These are phyloP conservation scores for Thumatha senex DNA, from an alignment of 2,888 invertebrate species.

Conservation along the genomic window DNA sequence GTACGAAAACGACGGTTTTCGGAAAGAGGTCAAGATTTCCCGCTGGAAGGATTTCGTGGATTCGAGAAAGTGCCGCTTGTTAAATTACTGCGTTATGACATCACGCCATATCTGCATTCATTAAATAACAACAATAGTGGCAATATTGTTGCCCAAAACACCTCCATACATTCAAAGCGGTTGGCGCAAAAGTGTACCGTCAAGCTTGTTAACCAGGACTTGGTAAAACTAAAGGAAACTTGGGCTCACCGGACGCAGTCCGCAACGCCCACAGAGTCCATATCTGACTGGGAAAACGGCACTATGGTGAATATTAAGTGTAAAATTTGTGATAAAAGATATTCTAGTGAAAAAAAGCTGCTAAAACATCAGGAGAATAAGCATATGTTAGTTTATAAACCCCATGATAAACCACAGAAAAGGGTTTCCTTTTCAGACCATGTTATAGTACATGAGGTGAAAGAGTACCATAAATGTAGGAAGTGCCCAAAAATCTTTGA, in stretches of 20 bases:
- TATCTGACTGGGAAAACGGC: slow-evolving; percentile 40
- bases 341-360: slow-evolving; percentile 57
- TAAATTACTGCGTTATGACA: slow-evolving; percentile 49
- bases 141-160: background rate
- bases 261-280: slow-evolving; percentile 21
- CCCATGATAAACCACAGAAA: slow-evolving; percentile 54
- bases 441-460: slow-evolving; percentile 65
- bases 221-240: slow-evolving; percentile 42
- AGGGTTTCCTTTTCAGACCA: slow-evolving; percentile 70
- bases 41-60: slow-evolving; percentile 52
- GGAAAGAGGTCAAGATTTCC: slow-evolving; percentile 31
- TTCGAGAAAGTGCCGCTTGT: slow-evolving; percentile 57
- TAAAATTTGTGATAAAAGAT: slow-evolving; percentile 64
- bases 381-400: slow-evolving; percentile 56
- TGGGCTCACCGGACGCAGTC: slow-evolving; percentile 5
- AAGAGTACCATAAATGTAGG: slow-evolving; percentile 66
- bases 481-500: slow-evolving; percentile 69
- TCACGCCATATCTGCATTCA: slow-evolving; percentile 47
- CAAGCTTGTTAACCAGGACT: slow-evolving; percentile 47
- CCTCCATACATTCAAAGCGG: slow-evolving; percentile 17
- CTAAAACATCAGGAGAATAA: slow-evolving; percentile 63
- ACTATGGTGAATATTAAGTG: slow-evolving; percentile 50
- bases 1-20: slow-evolving; percentile 16
- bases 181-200: slow-evolving; percentile 50
- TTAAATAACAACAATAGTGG: background rate